Conservation (phyloP, 2,888 invertebrate species). For the Scaptomyza cyrtandrae region DNA sequence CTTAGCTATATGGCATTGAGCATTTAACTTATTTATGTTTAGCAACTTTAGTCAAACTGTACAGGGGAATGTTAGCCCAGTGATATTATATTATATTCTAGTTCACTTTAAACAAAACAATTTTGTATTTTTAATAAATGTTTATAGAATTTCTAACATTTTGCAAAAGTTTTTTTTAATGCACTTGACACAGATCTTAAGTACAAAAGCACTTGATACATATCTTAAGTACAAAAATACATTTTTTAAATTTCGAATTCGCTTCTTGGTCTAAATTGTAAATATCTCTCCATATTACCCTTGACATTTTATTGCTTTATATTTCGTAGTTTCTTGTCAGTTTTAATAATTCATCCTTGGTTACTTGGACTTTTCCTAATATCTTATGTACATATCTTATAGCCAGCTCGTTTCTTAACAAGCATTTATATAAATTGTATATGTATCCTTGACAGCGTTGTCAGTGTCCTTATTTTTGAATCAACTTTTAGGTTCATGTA, state of each 20-base stretch:
- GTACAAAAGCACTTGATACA: too few relatives aligned
- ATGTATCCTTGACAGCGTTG: slow-evolving; percentile 14
- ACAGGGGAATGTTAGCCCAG: slow-evolving; percentile 58
- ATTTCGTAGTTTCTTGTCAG: not conserved
- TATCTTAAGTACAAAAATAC: not conserved
- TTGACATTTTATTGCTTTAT: too few relatives aligned
- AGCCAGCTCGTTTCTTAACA: too few relatives aligned
- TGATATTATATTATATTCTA: slow-evolving; percentile 69
- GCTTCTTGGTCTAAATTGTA: not conserved
- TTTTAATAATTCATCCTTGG: not conserved
- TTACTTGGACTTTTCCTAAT: not conserved
- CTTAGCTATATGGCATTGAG: not conserved
- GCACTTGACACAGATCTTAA: too few relatives aligned
- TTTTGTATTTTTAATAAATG: slow-evolving; percentile 1
- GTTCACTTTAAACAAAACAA: slow-evolving; percentile 28
- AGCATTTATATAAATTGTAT: not conserved
- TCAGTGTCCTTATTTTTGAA: slow-evolving; percentile 22
- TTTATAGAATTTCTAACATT: not conserved
- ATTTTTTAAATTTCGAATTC: not conserved
- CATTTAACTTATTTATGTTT: slow-evolving; percentile 10
- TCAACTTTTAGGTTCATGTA: slow-evolving; percentile 44
- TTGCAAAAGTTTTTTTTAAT: too few relatives aligned
- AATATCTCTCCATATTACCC: not conserved
- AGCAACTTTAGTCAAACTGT: slow-evolving; percentile 54
- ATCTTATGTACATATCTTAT: slow-evolving; percentile 1